phyloP scores from a whole-genome alignment of 2,888 invertebrate genomes.

The Cinara cedri region DNA sequence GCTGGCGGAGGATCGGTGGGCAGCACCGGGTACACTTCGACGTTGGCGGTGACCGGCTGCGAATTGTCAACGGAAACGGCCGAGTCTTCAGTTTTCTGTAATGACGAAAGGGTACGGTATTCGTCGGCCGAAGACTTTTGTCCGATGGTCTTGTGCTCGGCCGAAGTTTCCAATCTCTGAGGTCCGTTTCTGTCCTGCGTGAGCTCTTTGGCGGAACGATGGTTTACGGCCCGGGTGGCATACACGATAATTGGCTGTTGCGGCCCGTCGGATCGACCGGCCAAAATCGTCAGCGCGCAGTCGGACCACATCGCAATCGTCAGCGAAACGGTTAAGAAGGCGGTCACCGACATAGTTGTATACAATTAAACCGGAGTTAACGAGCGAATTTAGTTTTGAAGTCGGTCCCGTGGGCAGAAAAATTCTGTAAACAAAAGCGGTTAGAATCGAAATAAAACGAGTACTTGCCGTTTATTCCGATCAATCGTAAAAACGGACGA shows the following conservation, averaged over 20 bases:
- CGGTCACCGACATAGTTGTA: background rate
- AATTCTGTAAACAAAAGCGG: background rate
- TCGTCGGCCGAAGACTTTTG: constrained; percentile 16
- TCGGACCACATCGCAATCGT: background rate
- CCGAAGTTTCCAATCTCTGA: background rate
- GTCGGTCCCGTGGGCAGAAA: background rate
- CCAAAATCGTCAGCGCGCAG: background rate
- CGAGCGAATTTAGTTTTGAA: no score
- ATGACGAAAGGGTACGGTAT: constrained; percentile 1
- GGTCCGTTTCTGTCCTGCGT: background rate
- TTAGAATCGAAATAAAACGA: background rate
- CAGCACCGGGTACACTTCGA: background rate
- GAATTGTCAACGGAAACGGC: background rate
- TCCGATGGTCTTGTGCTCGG: constrained; percentile 1
- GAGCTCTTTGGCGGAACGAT: background rate
- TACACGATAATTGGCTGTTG: background rate
- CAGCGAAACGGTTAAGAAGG: background rate
- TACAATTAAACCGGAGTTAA: no score
- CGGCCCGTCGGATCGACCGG: background rate
- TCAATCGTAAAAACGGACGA: background rate
- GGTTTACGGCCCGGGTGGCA: background rate
- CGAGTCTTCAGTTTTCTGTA: background rate
- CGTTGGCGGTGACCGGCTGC: background rate
- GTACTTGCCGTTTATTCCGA: no score
- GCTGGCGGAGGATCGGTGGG: background rate